Evolutionary conservation across 2,797 vertebrate genomes (phyloP).

Genomic region (Tenualosa thibaudeaui): DNA sequence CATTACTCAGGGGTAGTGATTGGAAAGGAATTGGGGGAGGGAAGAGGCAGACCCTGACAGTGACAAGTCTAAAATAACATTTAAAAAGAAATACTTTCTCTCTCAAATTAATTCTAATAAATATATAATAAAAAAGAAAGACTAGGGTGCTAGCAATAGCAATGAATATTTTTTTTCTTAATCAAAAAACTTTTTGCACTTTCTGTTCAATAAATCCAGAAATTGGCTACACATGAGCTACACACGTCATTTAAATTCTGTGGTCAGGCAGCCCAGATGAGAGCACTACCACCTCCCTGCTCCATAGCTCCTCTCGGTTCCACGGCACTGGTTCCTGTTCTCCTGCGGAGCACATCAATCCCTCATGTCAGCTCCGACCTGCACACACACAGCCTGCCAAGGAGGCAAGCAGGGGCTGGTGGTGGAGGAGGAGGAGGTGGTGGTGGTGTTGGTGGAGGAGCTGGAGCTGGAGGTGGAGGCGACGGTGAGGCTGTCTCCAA

Average conservation of each 20-base stretch:
- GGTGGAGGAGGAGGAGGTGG: background rate
- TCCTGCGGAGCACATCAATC: background rate
- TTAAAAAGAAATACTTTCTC: background rate
- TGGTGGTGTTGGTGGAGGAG: background rate
- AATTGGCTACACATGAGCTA: background rate
- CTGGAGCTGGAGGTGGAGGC: background rate
- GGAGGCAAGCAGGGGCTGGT: background rate
- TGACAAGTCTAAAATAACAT: background rate
- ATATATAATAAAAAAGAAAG: background rate
- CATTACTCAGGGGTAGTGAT: background rate
- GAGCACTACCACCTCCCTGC: background rate
- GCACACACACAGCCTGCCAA: background rate
- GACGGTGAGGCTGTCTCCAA: background rate
- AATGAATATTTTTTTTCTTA: no score
- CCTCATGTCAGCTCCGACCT: background rate
- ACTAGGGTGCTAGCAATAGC: no score
- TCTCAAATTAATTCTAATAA: background rate
- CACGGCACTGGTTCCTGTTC: background rate
- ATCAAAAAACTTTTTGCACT: background rate
- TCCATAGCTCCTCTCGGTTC: background rate
- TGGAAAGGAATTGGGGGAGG: background rate
- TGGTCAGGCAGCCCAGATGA: background rate
- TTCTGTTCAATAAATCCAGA: background rate
- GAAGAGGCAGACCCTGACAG: background rate
- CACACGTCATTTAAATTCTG: background rate